These are phyloP conservation scores for Uria lomvia DNA, from an alignment of 2,113 vertebrate species.

Conservation along the genomic window DNA sequence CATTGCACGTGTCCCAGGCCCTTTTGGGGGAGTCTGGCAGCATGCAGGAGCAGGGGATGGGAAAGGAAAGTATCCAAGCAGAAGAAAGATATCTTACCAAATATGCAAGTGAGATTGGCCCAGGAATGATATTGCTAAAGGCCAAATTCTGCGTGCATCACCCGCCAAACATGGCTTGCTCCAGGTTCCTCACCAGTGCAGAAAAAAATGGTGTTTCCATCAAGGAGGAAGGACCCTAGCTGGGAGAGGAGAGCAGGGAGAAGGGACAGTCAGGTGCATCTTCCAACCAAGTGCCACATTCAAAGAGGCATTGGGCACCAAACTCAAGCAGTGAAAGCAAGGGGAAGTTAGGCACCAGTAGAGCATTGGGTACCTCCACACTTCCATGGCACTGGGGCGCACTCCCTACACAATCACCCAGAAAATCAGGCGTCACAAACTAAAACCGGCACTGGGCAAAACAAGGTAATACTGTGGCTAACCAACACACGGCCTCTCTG, in stretches of 20 bases:
- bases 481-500: accelerated
- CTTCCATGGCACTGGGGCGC: not conserved
- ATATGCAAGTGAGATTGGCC: not conserved
- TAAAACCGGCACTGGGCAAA: not conserved
- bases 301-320: not conserved
- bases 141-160: not conserved
- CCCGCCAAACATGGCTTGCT: not conserved
- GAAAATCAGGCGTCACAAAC: not conserved
- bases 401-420: not conserved
- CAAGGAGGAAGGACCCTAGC: not conserved
- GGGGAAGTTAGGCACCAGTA: not conserved
- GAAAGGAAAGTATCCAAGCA: not conserved
- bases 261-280: not conserved
- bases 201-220: not conserved
- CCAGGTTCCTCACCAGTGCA: not conserved
- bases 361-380: not conserved
- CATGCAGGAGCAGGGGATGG: not conserved
- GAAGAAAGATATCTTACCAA: not conserved
- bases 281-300: not conserved
- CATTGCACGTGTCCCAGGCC: not conserved
- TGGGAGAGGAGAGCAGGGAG: not conserved
- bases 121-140: not conserved
- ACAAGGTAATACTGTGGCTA: not conserved
- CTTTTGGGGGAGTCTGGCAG: not conserved
- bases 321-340: not conserved